Evolutionary conservation across 1,140 invertebrate species (phyloP), one percentile per base, ranked within the genome.

Genomic region (Drosophila auraria): DNA sequence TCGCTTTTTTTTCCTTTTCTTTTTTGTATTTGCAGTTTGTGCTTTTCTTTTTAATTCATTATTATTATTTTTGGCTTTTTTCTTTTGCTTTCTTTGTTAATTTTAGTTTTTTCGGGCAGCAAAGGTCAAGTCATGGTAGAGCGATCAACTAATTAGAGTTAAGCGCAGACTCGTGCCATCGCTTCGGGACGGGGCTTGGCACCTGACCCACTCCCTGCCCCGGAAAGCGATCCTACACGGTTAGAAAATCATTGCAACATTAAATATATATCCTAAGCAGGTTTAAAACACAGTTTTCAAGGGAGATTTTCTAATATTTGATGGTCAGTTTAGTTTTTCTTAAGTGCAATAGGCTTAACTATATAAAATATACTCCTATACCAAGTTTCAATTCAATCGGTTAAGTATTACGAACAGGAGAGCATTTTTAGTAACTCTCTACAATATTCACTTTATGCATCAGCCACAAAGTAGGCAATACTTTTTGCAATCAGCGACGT

Each of bases 71-170:
- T 17, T 64, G 17, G 44, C 17, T 44, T 45, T 30, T 69, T 30
- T 38, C 38, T n/a, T 42, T 61, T 27, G 15, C 7, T 30, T 61
- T 62, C 38, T 50, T 62, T 40, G 47, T 64, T 30, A 33, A 56
- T 61, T 62, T 60, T 50, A 27, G 9, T 15, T 57, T 58, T 60
- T 53, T 62, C 23, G 63, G 44, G 44, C 33, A 25, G 15, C 78
- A 87, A 81, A 87, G 84, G 84, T 87, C 84, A 89, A 81, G 84
- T 84, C 84, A 87, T 84, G 84, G 81, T 84, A 89, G 62, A 87
- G 63, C 86, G 78, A 84, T 83, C 70, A 87, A 84, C 84, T 87
- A 89, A 87, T 87, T 84, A 84, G 78, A 70, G 70, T 80, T 71
- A 78, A 57, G 44, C 44, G 15, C 57, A 49, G 69, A 79, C 81